These are phyloP conservation scores for Dallia pectoralis DNA, from an alignment of 2,797 vertebrate genomes.

Conservation along the genomic window DNA sequence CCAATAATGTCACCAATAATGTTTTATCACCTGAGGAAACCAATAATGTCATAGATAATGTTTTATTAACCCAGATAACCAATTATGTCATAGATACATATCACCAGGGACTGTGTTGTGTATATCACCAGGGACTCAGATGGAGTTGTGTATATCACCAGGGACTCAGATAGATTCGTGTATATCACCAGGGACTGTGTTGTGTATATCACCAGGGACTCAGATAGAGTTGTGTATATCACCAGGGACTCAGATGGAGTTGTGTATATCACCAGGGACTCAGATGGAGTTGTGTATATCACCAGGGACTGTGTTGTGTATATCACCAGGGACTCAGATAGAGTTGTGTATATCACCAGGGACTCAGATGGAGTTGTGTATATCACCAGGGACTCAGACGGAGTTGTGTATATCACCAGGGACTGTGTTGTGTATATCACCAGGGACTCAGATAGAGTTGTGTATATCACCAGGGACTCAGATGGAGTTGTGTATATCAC, in stretches of 20 bases:
- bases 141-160: background rate
- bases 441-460: background rate
- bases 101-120: conserved; percentile 10
- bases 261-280: conserved; percentile 27
- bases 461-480: conserved; percentile 19
- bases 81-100: background rate
- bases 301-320: no score
- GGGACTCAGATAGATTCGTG: no score
- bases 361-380: background rate
- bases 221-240: no score
- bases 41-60: no score
- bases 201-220: background rate
- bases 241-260: no score
- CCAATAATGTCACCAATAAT: no score
- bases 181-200: conserved; percentile 22
- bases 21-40: no score
- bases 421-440: conserved; percentile 13
- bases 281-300: background rate
- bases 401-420: background rate
- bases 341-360: conserved; percentile 17
- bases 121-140: background rate
- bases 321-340: conserved; percentile 20
- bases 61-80: no score
- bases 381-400: background rate
- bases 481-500: background rate